phyloP scores from a whole-genome alignment of 2,113 vertebrate genomes.

The Dasyprocta punctata region DNA sequence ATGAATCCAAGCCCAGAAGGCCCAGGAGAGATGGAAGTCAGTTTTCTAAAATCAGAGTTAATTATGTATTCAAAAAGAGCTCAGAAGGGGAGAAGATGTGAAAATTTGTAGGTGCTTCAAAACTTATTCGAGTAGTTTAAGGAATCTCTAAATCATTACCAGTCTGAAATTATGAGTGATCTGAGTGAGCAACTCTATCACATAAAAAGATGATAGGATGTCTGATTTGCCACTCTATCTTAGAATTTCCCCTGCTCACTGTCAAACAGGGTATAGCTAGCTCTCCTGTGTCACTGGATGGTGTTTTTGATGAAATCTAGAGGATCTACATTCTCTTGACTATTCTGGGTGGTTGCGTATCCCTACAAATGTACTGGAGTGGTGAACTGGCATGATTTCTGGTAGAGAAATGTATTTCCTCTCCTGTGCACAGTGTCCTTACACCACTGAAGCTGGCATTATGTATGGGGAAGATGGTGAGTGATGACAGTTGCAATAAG shows the following conservation, averaged over 20 bases:
- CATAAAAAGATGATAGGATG: neutral
- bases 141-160: neutral
- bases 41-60: neutral
- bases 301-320: neutral
- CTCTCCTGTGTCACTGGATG: neutral
- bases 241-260: neutral
- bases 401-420: neutral
- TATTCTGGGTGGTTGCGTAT: neutral
- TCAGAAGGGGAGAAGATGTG: neutral
- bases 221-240: neutral
- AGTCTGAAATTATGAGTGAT: neutral
- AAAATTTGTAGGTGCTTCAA: neutral
- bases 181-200: neutral
- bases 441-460: neutral
- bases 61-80: neutral
- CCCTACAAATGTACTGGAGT: neutral
- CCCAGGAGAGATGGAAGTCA: neutral
- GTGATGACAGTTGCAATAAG: neutral
- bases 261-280: neutral
- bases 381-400: neutral
- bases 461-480: neutral
- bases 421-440: neutral
- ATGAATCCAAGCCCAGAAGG: neutral
- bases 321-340: too few species aligned
- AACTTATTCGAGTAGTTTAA: neutral